Conservation (phyloP, 2,888 invertebrate species). For the Gryllus longicercus region DNA sequence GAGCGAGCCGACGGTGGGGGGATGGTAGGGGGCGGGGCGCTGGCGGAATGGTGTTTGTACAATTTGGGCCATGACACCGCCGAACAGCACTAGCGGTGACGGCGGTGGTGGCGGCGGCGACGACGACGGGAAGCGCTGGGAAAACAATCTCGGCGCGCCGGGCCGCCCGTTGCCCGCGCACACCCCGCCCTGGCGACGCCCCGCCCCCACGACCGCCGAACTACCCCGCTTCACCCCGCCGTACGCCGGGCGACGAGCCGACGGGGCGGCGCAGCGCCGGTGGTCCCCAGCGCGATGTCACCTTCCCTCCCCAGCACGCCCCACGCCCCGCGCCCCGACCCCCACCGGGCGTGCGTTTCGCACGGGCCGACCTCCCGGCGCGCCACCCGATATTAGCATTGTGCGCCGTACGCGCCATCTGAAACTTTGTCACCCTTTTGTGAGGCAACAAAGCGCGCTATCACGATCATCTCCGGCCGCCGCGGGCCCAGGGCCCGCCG, state of each 20-base stretch:
- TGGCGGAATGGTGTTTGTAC: not conserved
- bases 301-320: not conserved
- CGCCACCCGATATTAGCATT: constrained; percentile 9
- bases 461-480: not conserved
- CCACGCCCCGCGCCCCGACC: not conserved
- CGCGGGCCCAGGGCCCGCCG: too few relatives aligned
- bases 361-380: not conserved
- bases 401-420: not conserved
- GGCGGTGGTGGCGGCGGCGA: not conserved
- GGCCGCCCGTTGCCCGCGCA: not conserved
- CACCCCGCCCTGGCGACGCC: not conserved
- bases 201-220: not conserved
- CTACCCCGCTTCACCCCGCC: not conserved
- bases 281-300: not conserved
- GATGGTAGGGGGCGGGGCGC: not conserved
- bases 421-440: not conserved
- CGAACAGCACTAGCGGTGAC: not conserved
- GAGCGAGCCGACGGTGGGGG: not conserved
- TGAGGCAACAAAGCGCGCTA: not conserved
- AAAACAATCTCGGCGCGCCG: not conserved
- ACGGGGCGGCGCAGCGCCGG: not conserved
- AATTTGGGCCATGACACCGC: not conserved
- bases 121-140: not conserved
- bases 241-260: not conserved
- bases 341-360: not conserved